Conservation (phyloP, 1,140 invertebrate species). For the Chymomyza costata region DNA sequence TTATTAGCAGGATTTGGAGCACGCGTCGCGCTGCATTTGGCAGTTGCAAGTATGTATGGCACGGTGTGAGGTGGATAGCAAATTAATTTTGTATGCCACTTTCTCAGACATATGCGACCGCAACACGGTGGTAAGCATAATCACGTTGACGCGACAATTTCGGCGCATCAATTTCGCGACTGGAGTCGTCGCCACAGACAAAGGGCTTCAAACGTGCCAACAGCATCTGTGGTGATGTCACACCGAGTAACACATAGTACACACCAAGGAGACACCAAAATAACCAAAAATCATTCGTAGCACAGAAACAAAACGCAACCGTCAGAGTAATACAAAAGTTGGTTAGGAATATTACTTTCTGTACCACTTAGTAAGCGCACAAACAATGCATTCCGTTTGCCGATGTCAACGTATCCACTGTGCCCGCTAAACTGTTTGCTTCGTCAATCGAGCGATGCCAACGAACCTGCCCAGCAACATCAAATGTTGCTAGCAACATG, state of each 20-base stretch:
- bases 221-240: conserved; percentile 55
- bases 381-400: conserved; percentile 7
- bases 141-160: conserved; percentile 10
- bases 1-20: conserved; percentile 35
- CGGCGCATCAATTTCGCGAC: conserved; percentile 6
- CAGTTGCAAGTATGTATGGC: background rate
- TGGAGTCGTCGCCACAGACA: conserved; percentile 14
- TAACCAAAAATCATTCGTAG: background rate
- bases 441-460: conserved; percentile 12
- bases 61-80: no score
- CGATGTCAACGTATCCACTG: conserved; percentile 60
- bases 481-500: conserved; percentile 32
- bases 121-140: conserved; percentile 27
- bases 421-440: conserved; percentile 48
- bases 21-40: conserved; percentile 6
- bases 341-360: conserved; percentile 3
- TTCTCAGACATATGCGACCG: conserved; percentile 39
- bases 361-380: conserved; percentile 11
- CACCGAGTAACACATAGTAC: conserved; percentile 25
- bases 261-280: conserved; percentile 2
- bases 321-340: conserved; percentile 21
- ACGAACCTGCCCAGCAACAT: conserved; percentile 21
- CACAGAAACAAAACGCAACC: conserved; percentile 15
- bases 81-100: conserved; percentile 38
- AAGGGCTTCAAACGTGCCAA: conserved; percentile 56